A percentile compares a stretch with the other conserved stretches of the same genome.
Conservation (phyloP, 2,888 invertebrate genomes). For the Hirtodrosophila confusa region DNA sequence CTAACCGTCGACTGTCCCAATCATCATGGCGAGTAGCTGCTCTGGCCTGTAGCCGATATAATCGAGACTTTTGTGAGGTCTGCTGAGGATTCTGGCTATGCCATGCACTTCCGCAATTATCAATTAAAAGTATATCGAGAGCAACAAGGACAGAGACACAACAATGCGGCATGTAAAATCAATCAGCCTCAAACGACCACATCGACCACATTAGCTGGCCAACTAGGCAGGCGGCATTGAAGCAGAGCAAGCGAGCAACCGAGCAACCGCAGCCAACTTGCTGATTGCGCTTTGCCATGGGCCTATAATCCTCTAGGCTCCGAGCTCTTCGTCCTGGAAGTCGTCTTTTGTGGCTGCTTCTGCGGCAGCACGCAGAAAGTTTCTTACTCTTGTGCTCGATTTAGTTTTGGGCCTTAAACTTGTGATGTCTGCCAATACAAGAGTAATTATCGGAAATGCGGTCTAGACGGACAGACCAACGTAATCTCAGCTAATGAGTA, state of each 20-base stretch:
- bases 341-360: conserved; percentile 41
- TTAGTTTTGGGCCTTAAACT: conserved; percentile 61
- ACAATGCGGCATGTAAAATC: conserved; percentile 64
- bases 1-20: conserved; percentile 5
- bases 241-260: conserved; percentile 1
- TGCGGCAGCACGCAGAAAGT: conserved; percentile 57
- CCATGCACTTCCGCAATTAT: conserved; percentile 76
- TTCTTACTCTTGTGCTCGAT: conserved; percentile 60
- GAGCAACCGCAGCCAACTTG: conserved; percentile 64
- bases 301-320: conserved; percentile 42
- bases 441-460: conserved; percentile 77
- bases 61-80: conserved; percentile 70
- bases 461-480: conserved; percentile 61
- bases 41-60: conserved; percentile 31
- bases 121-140: conserved; percentile 76
- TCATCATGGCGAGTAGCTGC: not conserved
- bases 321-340: not conserved
- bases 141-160: conserved; percentile 34
- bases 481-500: conserved; percentile 74
- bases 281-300: conserved; percentile 59
- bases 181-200: conserved; percentile 50
- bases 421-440: conserved; percentile 68
- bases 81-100: conserved; percentile 45
- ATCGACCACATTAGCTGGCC: conserved; percentile 73
- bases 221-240: conserved; percentile 40